Evolutionary conservation across 2,113 vertebrate genomes (phyloP).

Genomic region (Dicentrarchus labrax): DNA sequence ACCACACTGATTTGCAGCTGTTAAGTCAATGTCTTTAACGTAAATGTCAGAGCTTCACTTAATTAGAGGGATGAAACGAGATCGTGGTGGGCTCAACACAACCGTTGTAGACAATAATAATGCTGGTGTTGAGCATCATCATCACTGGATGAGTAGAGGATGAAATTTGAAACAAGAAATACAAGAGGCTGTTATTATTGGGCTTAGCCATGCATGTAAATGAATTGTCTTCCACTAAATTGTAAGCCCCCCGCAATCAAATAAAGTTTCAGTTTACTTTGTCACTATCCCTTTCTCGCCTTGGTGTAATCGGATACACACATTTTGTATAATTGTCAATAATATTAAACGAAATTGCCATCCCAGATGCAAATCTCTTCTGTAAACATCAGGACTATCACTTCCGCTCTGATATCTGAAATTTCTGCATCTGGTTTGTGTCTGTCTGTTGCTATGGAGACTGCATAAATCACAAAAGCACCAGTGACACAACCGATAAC

Average conservation of each 20-base stretch:
- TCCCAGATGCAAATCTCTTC: constrained; percentile 13
- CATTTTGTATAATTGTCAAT: constrained; percentile 11
- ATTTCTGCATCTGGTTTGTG: constrained; percentile 15
- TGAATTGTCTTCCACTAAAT: neutral
- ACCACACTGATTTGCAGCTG: neutral
- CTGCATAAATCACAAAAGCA: constrained; percentile 4
- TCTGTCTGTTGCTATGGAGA: constrained; percentile 34
- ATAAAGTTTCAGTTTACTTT: neutral
- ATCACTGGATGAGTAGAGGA: neutral
- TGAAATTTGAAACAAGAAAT: neutral
- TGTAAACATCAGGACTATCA: neutral
- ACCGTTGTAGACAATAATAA: neutral
- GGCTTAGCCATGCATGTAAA: constrained; percentile 11
- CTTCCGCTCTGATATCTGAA: constrained; percentile 4
- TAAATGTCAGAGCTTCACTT: constrained; percentile 1
- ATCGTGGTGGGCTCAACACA: neutral
- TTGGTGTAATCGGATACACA: neutral
- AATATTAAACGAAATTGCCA: constrained; percentile 12
- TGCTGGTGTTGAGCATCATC: neutral
- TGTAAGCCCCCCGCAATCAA: neutral
- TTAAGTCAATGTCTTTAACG: neutral
- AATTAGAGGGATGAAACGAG: constrained; percentile 1
- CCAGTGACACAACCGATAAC: neutral
- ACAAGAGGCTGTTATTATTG: constrained; percentile 8
- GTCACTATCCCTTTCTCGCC: neutral